These are phyloP conservation scores for Malacosoma neustria DNA, from an alignment of 2,888 invertebrate genomes.

Conservation along the genomic window DNA sequence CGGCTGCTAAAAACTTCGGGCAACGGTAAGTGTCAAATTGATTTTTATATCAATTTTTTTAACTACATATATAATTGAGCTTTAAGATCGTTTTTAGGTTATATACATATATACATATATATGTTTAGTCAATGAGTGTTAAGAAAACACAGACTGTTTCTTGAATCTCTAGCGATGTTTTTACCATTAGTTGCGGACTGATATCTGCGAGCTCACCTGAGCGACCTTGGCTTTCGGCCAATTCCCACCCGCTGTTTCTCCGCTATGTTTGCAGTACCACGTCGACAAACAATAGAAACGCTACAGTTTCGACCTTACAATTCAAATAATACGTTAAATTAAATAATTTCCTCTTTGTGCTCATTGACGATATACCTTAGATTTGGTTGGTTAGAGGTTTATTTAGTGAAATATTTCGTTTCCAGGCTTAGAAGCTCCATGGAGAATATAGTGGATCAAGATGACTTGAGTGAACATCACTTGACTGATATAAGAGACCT, in stretches of 20 bases:
- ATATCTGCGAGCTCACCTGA: slow-evolving; percentile 63
- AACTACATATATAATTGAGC: no score
- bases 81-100: no score
- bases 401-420: slow-evolving; percentile 6
- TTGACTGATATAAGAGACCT: slow-evolving; percentile 64
- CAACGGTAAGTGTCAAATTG: slow-evolving; percentile 56
- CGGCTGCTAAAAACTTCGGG: slow-evolving; percentile 58
- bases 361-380: no score
- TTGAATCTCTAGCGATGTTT: slow-evolving; percentile 27
- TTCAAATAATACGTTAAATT: not conserved
- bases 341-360: slow-evolving; percentile 2
- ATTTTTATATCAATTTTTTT: no score
- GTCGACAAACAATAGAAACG: slow-evolving; percentile 66
- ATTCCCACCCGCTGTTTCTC: slow-evolving; percentile 57
- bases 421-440: slow-evolving; percentile 81
- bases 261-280: slow-evolving; percentile 60
- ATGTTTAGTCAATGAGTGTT: slow-evolving; percentile 36
- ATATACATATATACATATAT: no score
- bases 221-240: slow-evolving; percentile 65
- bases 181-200: slow-evolving; percentile 35
- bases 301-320: slow-evolving; percentile 27
- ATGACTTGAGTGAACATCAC: slow-evolving; percentile 58
- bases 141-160: slow-evolving; percentile 31
- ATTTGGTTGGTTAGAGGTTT: no score
- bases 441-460: slow-evolving; percentile 86